Conservation (phyloP, 2,113 vertebrate genomes). For the Collichthys lucidus region DNA sequence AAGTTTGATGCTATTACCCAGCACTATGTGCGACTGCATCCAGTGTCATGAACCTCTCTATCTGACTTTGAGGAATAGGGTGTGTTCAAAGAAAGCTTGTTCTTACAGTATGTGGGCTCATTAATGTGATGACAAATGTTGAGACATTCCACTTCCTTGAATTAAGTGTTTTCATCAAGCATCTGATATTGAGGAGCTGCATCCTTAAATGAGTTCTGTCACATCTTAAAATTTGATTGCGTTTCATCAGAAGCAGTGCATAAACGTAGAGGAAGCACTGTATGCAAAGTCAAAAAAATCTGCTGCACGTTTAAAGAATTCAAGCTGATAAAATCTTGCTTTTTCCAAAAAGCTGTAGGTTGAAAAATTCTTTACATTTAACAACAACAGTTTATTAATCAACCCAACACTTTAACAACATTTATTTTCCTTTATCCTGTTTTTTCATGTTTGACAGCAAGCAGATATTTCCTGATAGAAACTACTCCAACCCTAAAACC, state of each 20-base stretch:
- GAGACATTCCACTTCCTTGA: slow-evolving; percentile 26
- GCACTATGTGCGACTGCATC: neutral
- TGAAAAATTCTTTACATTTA: neutral
- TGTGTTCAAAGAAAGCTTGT: neutral
- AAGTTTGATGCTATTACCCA: no score
- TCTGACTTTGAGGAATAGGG: neutral
- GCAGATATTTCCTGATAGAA: neutral
- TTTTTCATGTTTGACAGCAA: neutral
- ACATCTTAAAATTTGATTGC: neutral
- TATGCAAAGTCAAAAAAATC: neutral
- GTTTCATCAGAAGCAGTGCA: neutral
- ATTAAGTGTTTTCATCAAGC: neutral
- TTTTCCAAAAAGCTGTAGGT: neutral
- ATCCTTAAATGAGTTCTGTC: slow-evolving; percentile 1
- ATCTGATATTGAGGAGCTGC: neutral
- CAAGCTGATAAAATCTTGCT: neutral
- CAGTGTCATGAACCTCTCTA: neutral
- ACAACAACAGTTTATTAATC: neutral
- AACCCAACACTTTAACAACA: neutral
- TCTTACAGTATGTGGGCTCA: neutral
- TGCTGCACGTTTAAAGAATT: neutral
- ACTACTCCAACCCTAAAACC: no score
- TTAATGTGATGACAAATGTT: neutral
- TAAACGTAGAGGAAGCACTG: neutral
- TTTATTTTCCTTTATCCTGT: neutral